Evolutionary conservation across 2,113 vertebrate species (phyloP).

Genomic region (Alouatta palliata): DNA sequence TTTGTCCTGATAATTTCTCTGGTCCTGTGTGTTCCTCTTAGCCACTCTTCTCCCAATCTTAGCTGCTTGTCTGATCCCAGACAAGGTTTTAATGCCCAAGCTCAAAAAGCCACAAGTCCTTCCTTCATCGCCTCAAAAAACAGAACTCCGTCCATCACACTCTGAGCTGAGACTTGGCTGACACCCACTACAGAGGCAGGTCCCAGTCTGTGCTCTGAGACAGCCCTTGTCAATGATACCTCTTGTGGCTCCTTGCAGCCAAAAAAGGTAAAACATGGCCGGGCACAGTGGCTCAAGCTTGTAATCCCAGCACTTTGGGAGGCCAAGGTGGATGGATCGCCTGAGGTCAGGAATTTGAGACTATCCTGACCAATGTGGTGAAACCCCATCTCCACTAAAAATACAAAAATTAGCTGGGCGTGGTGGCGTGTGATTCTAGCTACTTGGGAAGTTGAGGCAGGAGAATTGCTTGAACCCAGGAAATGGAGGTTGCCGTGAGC

Average conservation of each 20-base stretch:
- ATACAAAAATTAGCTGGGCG: too few species aligned
- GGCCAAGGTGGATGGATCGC: too few species aligned
- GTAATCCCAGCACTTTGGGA: too few species aligned
- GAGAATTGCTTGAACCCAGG: too few species aligned
- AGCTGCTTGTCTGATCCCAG: not conserved
- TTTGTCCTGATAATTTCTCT: not conserved
- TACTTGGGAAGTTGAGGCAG: too few species aligned
- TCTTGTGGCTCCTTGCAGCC: not conserved
- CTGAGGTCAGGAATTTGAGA: too few species aligned
- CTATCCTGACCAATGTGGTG: too few species aligned
- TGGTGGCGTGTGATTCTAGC: too few species aligned
- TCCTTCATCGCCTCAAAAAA: not conserved
- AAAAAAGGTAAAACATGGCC: not conserved
- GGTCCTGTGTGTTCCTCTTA: not conserved
- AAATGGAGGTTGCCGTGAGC: too few species aligned
- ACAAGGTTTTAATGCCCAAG: too few species aligned
- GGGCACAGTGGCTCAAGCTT: too few species aligned
- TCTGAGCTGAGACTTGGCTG: not conserved
- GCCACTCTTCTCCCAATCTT: not conserved
- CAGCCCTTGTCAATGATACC: not conserved
- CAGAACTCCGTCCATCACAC: not conserved
- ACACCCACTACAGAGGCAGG: not conserved
- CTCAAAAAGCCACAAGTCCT: not conserved
- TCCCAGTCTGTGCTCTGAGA: not conserved
- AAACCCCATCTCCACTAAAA: too few species aligned